A percentile compares a stretch with the other conserved stretches of the same genome.
These are phyloP conservation scores for Podabrus alpinus DNA, from an alignment of 2,888 invertebrate species.

Conservation along the genomic window DNA sequence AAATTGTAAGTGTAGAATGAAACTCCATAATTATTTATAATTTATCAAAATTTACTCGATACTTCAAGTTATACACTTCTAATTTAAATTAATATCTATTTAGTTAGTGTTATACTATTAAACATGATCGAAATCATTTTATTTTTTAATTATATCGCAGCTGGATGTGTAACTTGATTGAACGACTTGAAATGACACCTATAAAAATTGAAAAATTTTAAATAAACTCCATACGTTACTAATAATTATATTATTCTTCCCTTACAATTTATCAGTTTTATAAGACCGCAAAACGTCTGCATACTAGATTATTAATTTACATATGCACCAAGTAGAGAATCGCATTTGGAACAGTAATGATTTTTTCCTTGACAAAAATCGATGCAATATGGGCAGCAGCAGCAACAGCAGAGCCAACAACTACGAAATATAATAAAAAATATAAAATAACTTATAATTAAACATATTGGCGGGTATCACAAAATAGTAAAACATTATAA, in stretches of 20 bases:
- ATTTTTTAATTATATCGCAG: neutral
- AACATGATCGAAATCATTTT: neutral
- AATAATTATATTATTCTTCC: neutral
- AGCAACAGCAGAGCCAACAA: constrained; percentile 55
- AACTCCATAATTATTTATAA: too few species aligned
- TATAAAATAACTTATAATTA: neutral
- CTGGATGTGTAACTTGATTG: too few species aligned
- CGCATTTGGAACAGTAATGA: constrained; percentile 58
- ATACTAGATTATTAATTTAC: constrained; percentile 28
- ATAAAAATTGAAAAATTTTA: neutral
- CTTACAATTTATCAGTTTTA: neutral
- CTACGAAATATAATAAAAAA: constrained; percentile 43
- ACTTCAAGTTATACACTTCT: neutral
- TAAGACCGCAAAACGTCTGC: neutral
- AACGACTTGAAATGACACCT: neutral
- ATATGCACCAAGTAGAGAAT: constrained; percentile 53
- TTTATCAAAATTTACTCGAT: too few species aligned
- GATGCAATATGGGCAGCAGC: constrained; percentile 56
- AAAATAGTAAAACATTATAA: neutral
- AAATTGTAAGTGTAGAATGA: too few species aligned
- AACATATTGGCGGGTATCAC: neutral
- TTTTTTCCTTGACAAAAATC: constrained; percentile 54
- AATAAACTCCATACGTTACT: neutral
- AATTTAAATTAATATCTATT: neutral
- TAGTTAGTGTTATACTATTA: neutral